Evolutionary conservation across 2,113 vertebrate species (phyloP).

Genomic region (Centropus unirufus): DNA sequence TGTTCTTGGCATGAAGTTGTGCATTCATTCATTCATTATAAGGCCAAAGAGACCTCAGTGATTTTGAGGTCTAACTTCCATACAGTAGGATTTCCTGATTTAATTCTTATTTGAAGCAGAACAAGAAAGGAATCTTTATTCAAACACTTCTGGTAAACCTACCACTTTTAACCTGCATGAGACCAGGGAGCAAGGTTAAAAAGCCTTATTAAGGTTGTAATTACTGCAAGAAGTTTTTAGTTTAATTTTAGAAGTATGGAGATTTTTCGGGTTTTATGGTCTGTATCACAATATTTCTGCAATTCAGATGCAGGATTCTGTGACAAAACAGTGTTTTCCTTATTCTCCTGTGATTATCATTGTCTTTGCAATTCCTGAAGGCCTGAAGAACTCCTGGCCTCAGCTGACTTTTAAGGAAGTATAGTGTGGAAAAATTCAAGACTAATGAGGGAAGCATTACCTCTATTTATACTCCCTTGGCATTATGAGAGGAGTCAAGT

Average conservation of each 20-base stretch:
- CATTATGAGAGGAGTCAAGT: neutral
- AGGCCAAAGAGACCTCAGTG: neutral
- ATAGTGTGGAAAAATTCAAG: neutral
- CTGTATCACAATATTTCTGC: neutral
- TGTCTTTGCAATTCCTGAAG: neutral
- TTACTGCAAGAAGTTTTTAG: neutral
- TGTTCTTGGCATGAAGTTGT: neutral
- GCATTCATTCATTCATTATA: neutral
- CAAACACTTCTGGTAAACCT: neutral
- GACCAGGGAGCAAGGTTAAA: neutral
- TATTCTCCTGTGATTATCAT: neutral
- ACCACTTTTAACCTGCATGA: neutral
- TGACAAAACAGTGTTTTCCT: neutral
- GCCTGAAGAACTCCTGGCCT: neutral
- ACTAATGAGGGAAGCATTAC: neutral
- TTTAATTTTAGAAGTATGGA: neutral
- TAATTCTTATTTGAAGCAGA: neutral
- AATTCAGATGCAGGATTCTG: neutral
- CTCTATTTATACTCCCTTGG: neutral
- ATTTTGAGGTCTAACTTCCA: neutral
- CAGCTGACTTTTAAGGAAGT: neutral
- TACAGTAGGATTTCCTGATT: neutral
- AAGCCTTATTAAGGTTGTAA: neutral
- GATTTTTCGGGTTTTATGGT: neutral
- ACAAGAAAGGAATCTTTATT: neutral